These are phyloP conservation scores for Tenthredo amoena DNA, from an alignment of 2,888 invertebrate species.

Conservation along the genomic window DNA sequence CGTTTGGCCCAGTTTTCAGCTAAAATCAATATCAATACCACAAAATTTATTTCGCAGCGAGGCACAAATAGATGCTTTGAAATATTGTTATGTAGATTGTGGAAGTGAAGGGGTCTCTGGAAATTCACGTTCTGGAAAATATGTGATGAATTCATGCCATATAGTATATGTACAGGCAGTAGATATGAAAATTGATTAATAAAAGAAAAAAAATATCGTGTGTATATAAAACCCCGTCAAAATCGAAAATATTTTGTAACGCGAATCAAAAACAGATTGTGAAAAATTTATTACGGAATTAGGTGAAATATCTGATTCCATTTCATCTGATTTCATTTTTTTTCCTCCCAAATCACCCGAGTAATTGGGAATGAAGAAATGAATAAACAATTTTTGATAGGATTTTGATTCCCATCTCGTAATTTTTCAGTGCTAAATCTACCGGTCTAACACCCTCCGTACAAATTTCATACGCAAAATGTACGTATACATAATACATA, in stretches of 20 bases:
- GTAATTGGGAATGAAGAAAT: not conserved
- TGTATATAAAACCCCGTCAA: not conserved
- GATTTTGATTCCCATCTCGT: not conserved
- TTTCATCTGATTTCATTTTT: no score
- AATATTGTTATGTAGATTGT: not conserved
- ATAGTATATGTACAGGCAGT: not conserved
- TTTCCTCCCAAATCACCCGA: not conserved
- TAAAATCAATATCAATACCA: slow-evolving; percentile 10
- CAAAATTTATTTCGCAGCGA: not conserved
- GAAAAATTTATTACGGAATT: no score
- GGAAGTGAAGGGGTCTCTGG: not conserved
- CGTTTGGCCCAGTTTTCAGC: slow-evolving; percentile 36
- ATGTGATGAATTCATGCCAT: not conserved
- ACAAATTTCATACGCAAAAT: not conserved
- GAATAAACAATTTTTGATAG: not conserved
- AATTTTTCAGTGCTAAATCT: not conserved
- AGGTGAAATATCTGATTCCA: no score
- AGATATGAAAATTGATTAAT: no score
- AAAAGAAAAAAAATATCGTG: not conserved
- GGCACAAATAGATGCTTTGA: not conserved
- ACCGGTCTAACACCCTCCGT: not conserved
- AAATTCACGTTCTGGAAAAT: slow-evolving; percentile 2
- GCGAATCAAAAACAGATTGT: no score
- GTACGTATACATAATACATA: not conserved
- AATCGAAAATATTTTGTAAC: no score